These are phyloP conservation scores for Mormyrops boulengeri DNA, from an alignment of 2,797 vertebrate species.

Conservation along the genomic window DNA sequence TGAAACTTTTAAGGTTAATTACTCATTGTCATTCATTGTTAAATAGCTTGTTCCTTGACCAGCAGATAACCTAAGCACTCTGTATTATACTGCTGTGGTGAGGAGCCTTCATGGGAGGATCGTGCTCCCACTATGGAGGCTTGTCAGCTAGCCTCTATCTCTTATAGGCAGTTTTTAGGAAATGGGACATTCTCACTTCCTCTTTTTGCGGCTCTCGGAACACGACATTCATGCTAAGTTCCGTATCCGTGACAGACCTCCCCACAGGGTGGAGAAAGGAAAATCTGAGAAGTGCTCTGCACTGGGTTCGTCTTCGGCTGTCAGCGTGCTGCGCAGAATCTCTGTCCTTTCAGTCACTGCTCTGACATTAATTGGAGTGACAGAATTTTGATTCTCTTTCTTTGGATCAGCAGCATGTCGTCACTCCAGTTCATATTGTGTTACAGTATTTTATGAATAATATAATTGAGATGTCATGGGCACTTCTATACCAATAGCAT, in stretches of 20 bases:
- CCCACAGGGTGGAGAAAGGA: neutral
- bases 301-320: neutral
- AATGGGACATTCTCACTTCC: neutral
- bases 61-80: neutral
- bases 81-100: neutral
- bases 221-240: neutral
- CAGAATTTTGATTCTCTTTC: neutral
- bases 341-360: neutral
- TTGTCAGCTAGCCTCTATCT: neutral
- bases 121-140: neutral
- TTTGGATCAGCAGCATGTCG: neutral
- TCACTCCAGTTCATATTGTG: neutral
- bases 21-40: neutral
- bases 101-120: neutral
- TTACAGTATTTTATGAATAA: neutral
- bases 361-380: neutral
- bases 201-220: neutral
- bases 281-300: neutral
- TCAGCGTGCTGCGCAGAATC: too few species aligned
- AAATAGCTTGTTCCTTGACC: neutral
- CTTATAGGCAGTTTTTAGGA: neutral
- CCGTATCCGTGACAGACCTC: neutral
- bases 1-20: neutral
- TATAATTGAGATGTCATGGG: neutral
- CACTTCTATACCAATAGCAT: neutral